Percentiles rank a stretch among this genome's conserved stretches.
Conservation (phyloP, 1,140 invertebrate species). For the Cydia pomonella region DNA sequence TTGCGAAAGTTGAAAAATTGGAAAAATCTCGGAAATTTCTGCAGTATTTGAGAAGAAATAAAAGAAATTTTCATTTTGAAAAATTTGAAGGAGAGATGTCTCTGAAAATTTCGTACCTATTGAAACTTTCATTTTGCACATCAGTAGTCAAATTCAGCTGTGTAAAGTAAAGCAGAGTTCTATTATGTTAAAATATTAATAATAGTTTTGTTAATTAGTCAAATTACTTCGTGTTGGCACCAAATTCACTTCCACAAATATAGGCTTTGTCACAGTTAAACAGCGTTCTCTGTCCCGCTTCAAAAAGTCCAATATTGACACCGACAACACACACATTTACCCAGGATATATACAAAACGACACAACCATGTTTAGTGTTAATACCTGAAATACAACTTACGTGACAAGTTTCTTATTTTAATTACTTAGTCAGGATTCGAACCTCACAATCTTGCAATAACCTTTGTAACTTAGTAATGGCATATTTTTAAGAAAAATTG, state of each 20-base stretch:
- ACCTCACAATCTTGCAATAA: not conserved
- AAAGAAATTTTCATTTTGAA: not conserved
- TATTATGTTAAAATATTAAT: not conserved
- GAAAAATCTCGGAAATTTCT: not conserved
- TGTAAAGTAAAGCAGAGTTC: not conserved
- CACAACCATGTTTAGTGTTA: conserved; percentile 4
- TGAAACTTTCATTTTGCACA: not conserved
- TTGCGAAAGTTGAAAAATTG: not conserved
- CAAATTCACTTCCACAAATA: not conserved
- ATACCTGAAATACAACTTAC: not conserved
- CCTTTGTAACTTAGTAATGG: not conserved
- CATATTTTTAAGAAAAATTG: not conserved
- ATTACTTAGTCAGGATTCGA: not conserved
- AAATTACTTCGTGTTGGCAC: not conserved
- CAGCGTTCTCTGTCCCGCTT: not conserved
- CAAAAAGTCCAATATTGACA: conserved; percentile 73
- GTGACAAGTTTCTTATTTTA: not conserved
- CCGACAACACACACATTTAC: conserved; percentile 39
- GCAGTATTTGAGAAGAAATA: not conserved
- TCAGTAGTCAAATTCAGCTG: not conserved
- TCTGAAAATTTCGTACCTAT: not conserved
- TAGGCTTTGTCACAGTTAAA: not conserved
- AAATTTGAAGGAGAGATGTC: not conserved
- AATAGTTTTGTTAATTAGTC: not conserved
- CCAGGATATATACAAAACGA: not conserved